Percentiles rank a stretch among this genome's conserved stretches.
Evolutionary conservation across 2,113 vertebrate genomes (phyloP).

Genomic region (mouse (Mus musculus)): DNA sequence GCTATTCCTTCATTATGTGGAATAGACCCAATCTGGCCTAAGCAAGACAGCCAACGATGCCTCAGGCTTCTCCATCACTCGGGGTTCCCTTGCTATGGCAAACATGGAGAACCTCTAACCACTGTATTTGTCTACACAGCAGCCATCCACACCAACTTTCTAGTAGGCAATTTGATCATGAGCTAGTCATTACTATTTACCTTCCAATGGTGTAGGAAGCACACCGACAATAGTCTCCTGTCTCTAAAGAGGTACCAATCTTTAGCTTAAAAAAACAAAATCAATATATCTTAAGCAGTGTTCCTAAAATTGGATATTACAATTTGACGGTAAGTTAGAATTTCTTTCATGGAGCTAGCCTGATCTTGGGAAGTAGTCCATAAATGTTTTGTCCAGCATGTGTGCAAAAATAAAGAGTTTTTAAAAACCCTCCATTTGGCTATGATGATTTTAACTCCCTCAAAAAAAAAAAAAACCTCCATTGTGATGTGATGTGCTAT

Average conservation of each 20-base stretch:
- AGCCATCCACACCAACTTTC: background rate
- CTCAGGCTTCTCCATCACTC: conserved; percentile 36
- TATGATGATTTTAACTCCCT: conserved; percentile 78
- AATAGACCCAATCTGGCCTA: conserved; percentile 76
- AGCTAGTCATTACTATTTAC: background rate
- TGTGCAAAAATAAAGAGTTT: conserved; percentile 51
- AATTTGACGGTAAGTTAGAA: conserved; percentile 63
- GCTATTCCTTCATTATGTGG: conserved; percentile 73
- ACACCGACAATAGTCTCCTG: background rate
- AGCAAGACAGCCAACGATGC: conserved; percentile 70
- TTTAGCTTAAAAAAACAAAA: background rate
- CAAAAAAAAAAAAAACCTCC: conserved; percentile 44
- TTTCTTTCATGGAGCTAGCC: conserved; percentile 1
- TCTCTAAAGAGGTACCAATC: background rate
- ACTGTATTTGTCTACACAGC: background rate
- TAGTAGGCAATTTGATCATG: background rate
- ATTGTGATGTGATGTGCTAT: conserved; percentile 82
- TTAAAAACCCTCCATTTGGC: conserved; percentile 53
- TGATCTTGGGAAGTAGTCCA: conserved; percentile 26
- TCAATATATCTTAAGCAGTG: conserved; percentile 41
- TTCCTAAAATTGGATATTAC: conserved; percentile 36
- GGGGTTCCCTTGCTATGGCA: conserved; percentile 28
- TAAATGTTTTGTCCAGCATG: conserved; percentile 70
- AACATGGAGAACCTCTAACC: conserved; percentile 11
- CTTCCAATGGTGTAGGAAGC: background rate